Evolutionary conservation across 2,113 vertebrate genomes (phyloP).

Genomic region (Planiliza haematocheilus): DNA sequence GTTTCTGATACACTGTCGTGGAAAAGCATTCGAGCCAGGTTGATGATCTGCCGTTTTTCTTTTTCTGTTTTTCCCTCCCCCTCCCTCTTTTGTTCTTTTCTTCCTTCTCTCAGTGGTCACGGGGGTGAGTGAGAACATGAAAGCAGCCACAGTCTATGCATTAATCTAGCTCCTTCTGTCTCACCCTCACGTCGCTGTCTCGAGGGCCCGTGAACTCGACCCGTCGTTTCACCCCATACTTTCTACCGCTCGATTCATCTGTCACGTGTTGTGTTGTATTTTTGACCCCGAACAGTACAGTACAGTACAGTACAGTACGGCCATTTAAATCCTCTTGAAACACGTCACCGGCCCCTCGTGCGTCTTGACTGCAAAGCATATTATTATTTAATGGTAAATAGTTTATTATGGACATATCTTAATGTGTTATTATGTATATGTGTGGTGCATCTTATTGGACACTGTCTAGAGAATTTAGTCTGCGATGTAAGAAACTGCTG

Average conservation of each 20-base stretch:
- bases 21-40: constrained; percentile 18
- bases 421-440: constrained; percentile 76
- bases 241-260: constrained; percentile 25
- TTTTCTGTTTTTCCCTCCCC: constrained; percentile 1
- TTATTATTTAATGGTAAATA: constrained; percentile 68
- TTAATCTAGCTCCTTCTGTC: constrained; percentile 53
- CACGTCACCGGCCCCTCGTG: constrained; percentile 22
- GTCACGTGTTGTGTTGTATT: constrained; percentile 66
- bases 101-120: constrained; percentile 76
- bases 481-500: constrained; percentile 65
- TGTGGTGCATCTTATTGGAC: constrained; percentile 78
- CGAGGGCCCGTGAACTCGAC: constrained; percentile 26
- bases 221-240: neutral
- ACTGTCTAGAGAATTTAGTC: constrained; percentile 77
- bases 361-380: constrained; percentile 56
- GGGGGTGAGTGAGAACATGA: constrained; percentile 73
- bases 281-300: constrained; percentile 22
- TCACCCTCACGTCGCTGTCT: constrained; percentile 31
- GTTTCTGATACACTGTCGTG: neutral
- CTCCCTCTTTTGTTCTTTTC: constrained; percentile 15
- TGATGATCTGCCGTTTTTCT: constrained; percentile 38
- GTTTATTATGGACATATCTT: constrained; percentile 73
- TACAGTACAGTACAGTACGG: neutral
- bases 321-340: constrained; percentile 13
- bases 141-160: constrained; percentile 74